phyloP scores from a whole-genome alignment of 2,888 invertebrate genomes.

The Oxytorus armatus region DNA sequence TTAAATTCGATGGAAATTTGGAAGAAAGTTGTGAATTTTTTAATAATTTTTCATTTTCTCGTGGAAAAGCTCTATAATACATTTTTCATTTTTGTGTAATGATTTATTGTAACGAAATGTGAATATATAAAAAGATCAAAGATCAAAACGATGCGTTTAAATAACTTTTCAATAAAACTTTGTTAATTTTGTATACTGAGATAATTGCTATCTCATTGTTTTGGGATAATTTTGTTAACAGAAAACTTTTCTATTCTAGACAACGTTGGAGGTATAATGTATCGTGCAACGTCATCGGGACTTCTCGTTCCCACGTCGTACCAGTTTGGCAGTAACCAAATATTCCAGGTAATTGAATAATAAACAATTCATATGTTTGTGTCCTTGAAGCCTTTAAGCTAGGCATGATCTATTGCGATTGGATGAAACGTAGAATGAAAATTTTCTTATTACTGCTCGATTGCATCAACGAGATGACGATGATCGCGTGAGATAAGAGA shows the following conservation, averaged over 20 bases:
- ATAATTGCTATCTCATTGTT: conserved; percentile 19
- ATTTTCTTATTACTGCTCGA: not conserved
- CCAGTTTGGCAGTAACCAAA: conserved; percentile 87
- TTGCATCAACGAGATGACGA: not conserved
- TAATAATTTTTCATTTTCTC: too few relatives aligned
- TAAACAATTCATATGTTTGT: not conserved
- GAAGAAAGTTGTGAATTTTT: too few relatives aligned
- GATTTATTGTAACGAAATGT: too few relatives aligned
- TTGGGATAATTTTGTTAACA: conserved; percentile 7
- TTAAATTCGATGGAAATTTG: too few relatives aligned
- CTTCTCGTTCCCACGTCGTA: conserved; percentile 87
- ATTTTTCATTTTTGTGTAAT: too few relatives aligned
- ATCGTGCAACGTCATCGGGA: conserved; percentile 88
- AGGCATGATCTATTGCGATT: conserved; percentile 44
- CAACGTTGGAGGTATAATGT: conserved; percentile 87
- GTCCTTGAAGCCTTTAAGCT: too few relatives aligned
- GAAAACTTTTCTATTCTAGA: conserved; percentile 71
- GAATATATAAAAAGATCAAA: too few relatives aligned
- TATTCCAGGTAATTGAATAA: conserved; percentile 86
- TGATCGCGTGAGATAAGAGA: conserved; percentile 11
- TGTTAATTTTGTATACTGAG: not conserved
- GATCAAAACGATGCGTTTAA: too few relatives aligned
- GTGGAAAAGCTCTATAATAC: too few relatives aligned
- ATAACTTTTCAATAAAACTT: not conserved
- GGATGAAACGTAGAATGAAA: conserved; percentile 30